Evolutionary conservation across 1,140 invertebrate species (phyloP), one percentile per base, ranked within the genome.

Genomic region (Daktulosphaira vitifoliae): DNA sequence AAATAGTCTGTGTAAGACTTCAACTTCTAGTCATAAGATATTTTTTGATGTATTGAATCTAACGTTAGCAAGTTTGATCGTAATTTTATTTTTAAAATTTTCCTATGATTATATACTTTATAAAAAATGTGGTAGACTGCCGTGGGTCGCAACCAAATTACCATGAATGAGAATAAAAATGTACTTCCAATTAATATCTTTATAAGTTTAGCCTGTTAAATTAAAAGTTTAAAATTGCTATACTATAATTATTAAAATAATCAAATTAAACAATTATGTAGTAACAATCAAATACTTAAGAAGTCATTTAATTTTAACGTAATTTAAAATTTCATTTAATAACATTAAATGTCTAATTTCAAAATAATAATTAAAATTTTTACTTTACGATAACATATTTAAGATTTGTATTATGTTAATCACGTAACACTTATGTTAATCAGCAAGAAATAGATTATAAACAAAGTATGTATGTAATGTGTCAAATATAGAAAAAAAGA

Each of bases 91-190:
- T 48, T 80, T 81, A 4, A 88, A 89, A 74, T 80, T 91, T 52
- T 74, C 82, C 1, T 90, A 89, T 69, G 88, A 91, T 74, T 90
- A 89, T 74, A 87, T 86, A 76, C 78, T 77, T 51, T 90, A 88
- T 73, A 89, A 86, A 71, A 84, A 81, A 66, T 86, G 85, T 9
- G 87, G 88, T 9, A 79, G 81, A 70, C 74, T 92, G 52, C 89
- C 89, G 7, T 90, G 88, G 87, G 83, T 92, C 42, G 82, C 85
- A 9, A 77, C 81, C 50, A 86, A 84, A 74, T 80, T 88, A 72
- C 85, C 84, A 39, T 83, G 75, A 75, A n/a, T n/a, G n/a, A n/a
- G n/a, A n/a, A n/a, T n/a, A 22, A 38, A 68, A 50, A 8, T 22
- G 2, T 39, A 65, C 18, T 15, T 13, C 3, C 3, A 13, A 15